phyloP scores from a whole-genome alignment of 2,113 vertebrate genomes.

The Machaerirhynchus nigripectus region DNA sequence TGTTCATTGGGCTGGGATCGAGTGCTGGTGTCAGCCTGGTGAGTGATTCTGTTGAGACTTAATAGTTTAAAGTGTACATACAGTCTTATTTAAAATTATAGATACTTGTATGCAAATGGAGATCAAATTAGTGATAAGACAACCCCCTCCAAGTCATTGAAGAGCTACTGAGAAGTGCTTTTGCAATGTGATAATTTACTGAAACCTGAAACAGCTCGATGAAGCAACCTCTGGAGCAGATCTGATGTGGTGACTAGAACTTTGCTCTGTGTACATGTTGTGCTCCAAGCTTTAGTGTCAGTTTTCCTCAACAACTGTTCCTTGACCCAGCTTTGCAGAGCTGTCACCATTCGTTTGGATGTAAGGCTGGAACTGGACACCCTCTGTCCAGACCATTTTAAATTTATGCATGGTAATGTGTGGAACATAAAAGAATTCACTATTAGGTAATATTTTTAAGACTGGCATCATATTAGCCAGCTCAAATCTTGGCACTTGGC shows the following conservation, averaged over 20 bases:
- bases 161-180: not conserved
- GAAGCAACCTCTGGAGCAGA: not conserved
- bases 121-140: not conserved
- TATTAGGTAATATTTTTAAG: not conserved
- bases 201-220: not conserved
- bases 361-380: not conserved
- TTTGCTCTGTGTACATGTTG: not conserved
- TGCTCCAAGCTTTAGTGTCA: not conserved
- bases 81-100: not conserved
- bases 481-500: not conserved
- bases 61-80: not conserved
- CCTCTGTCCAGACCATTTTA: not conserved
- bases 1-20: conserved; percentile 87
- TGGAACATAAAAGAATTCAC: not conserved
- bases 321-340: not conserved
- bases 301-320: not conserved
- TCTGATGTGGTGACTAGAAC: not conserved
- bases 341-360: not conserved
- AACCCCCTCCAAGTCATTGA: fast-evolving
- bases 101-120: not conserved
- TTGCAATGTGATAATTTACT: not conserved
- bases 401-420: not conserved
- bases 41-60: conserved; percentile 16
- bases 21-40: conserved; percentile 84
- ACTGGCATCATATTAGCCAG: not conserved